Evolutionary conservation across 2,888 invertebrate species (phyloP), one percentile per base, ranked within the genome.

Genomic region (Drosophila lutescens): DNA sequence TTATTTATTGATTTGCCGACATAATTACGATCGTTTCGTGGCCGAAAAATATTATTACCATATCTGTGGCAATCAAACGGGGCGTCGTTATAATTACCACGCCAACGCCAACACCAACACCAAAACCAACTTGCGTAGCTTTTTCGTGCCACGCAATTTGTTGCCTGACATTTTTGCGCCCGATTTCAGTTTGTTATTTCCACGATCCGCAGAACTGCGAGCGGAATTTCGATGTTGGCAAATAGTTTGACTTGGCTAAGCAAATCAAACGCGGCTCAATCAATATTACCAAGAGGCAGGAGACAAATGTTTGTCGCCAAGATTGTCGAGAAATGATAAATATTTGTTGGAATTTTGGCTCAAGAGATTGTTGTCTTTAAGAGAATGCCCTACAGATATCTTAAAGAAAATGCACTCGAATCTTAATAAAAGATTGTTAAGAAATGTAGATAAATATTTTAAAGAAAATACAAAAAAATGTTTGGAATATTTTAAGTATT

Each of bases 1-100:
- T 87, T 82, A 86, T 86, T 88, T 83, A 88, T 88, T 79, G 83
- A 82, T 83, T 74, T 76, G 57, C 47, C 55, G 82, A 57, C 59
- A 74, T 87, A 81, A 81, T 81, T 81, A 74, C 84, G 80, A 60
- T 49, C 51, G 68, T 6, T 47, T 47, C 17, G 17, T 57, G 50
- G 41, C 49, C 59, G 41, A 65, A 65, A 65, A 77, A 70, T 67
- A 79, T 56, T 86, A 80, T 83, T 74, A 78, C 70, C 86, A 83
- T 86, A 80, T 83, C 71, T 77, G 72, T 79, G 68, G 71, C 86
- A 80, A 46, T 62, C 85, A 56, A 62, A 47, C 66, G 71, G 71
- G 60, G 80, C 67, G 67, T 65, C 66, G 68, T 72, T 82, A 77
- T 82, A 88, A 83, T 88, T 83, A 83, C 76, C 67, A 56, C 72